phyloP scores from a whole-genome alignment of 2,797 vertebrate genomes.

The Anas acuta region DNA sequence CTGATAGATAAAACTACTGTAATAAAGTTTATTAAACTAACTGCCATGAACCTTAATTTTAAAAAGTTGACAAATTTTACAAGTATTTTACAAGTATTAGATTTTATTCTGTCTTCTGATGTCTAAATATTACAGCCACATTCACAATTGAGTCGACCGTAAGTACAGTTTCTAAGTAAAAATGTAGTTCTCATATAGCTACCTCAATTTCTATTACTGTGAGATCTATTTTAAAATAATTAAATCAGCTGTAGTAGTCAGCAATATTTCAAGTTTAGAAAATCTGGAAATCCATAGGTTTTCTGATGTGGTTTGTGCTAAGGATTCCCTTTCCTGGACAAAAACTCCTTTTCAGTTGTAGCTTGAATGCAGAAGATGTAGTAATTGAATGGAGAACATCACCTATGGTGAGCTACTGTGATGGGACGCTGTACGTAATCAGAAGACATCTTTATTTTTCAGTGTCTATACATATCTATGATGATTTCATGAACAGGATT shows the following conservation, averaged over 20 bases:
- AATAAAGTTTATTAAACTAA: neutral
- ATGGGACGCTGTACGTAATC: neutral
- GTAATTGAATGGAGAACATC: neutral
- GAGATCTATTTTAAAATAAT: neutral
- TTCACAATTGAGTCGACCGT: rapidly evolving
- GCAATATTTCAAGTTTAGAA: neutral
- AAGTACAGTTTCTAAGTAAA: neutral
- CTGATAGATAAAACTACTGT: neutral
- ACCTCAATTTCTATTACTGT: neutral
- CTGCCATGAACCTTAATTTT: neutral
- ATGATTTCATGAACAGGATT: neutral
- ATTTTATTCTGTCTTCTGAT: neutral
- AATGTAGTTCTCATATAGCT: neutral
- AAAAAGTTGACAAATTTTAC: neutral
- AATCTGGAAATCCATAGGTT: neutral
- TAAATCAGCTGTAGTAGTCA: neutral
- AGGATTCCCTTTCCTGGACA: neutral
- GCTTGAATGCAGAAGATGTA: neutral
- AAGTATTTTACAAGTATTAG: neutral
- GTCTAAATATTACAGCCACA: neutral
- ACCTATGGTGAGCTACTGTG: neutral
- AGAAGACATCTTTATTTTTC: neutral
- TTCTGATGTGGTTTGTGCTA: neutral
- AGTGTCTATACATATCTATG: neutral
- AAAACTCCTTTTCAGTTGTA: neutral